phyloP scores from a whole-genome alignment of 2,113 vertebrate genomes.

The Caretta caretta region DNA sequence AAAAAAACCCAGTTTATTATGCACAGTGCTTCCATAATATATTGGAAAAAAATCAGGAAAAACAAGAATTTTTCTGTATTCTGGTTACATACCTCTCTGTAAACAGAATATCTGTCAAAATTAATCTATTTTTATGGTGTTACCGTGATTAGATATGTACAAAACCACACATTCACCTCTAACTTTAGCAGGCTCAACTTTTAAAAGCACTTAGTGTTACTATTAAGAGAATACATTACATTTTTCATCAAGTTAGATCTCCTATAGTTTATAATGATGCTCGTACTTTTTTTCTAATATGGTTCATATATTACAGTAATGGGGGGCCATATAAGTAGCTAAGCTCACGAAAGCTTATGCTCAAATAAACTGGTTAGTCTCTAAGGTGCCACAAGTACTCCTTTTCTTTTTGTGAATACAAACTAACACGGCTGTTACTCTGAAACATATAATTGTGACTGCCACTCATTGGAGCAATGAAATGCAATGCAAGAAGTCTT shows the following conservation, averaged over 20 bases:
- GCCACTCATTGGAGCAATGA: neutral
- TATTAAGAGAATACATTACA: neutral
- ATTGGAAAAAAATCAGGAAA: neutral
- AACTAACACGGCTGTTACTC: too few species aligned
- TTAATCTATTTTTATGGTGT: neutral
- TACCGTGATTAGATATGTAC: rapidly evolving
- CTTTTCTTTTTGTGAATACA: too few species aligned
- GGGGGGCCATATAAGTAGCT: too few species aligned
- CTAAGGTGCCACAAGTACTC: too few species aligned
- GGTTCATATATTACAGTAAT: neutral
- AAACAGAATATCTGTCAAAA: neutral
- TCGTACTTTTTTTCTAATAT: neutral
- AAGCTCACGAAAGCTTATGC: too few species aligned
- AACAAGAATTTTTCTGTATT: neutral
- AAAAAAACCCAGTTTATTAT: neutral
- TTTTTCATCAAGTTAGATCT: neutral
- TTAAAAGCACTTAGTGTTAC: neutral
- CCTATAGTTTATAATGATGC: neutral
- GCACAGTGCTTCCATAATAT: neutral
- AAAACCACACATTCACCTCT: neutral
- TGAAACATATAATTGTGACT: too few species aligned
- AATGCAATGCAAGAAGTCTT: neutral
- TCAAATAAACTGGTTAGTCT: too few species aligned
- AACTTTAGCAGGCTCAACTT: neutral
- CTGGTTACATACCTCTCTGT: neutral